Conservation (phyloP, 2,797 vertebrate species). For the Poecilia gillii region DNA sequence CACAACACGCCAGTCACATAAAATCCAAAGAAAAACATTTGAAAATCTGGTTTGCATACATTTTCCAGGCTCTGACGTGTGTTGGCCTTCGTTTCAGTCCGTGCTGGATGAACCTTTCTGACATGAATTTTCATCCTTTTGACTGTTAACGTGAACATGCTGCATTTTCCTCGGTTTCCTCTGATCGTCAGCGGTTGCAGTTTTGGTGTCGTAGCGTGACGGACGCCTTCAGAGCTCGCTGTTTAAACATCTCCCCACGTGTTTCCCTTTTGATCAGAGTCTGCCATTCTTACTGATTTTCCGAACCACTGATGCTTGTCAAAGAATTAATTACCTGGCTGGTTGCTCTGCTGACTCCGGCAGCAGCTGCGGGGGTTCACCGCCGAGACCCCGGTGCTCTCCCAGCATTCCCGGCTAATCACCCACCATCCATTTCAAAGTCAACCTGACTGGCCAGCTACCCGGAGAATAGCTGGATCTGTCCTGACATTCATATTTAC, state of each 20-base stretch:
- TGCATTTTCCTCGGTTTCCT: conserved; percentile 36
- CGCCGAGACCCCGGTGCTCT: conserved; percentile 74
- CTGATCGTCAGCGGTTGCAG: conserved; percentile 58
- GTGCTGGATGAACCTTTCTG: conserved; percentile 31
- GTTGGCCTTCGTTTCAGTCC: conserved; percentile 8
- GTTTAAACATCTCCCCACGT: conserved; percentile 82
- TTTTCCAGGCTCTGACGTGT: background rate
- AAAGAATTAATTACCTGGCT: conserved; percentile 88
- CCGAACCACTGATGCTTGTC: conserved; percentile 86
- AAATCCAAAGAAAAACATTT: background rate
- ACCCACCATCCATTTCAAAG: conserved; percentile 85
- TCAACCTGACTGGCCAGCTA: conserved; percentile 82
- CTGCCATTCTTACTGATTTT: conserved; percentile 86
- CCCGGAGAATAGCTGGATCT: conserved; percentile 80
- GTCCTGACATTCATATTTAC: conserved; percentile 83
- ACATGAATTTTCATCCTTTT: conserved; percentile 34
- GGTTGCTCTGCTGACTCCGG: conserved; percentile 76
- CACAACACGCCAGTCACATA: background rate
- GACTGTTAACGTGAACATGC: conserved; percentile 29
- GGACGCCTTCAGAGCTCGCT: conserved; percentile 70
- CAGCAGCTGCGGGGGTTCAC: conserved; percentile 77
- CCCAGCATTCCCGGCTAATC: conserved; percentile 81
- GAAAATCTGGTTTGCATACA: background rate
- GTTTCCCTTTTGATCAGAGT: conserved; percentile 83
- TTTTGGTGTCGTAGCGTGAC: conserved; percentile 54